A percentile compares a stretch with the other conserved stretches of the same genome.
Conservation (phyloP, 2,113 vertebrate species). For the Otocyon megalotis region DNA sequence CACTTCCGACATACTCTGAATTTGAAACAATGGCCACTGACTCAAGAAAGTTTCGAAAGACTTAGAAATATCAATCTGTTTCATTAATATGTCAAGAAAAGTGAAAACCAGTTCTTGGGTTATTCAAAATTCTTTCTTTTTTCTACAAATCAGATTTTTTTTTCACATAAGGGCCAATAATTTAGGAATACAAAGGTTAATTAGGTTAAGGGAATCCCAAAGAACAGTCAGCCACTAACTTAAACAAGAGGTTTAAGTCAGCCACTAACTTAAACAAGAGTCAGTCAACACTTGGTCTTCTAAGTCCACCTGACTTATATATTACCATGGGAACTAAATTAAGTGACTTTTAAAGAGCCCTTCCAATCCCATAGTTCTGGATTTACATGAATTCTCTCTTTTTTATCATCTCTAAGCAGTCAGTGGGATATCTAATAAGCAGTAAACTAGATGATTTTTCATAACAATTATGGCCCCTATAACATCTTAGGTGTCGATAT, state of each 20-base stretch:
- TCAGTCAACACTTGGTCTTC: not conserved
- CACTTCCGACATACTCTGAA: not conserved
- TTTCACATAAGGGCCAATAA: not conserved
- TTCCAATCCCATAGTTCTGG: not conserved
- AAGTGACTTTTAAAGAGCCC: not conserved
- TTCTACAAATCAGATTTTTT: not conserved
- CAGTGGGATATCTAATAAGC: not conserved
- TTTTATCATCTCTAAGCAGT: not conserved
- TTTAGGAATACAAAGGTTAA: not conserved
- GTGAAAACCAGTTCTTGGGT: not conserved
- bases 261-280: not conserved
- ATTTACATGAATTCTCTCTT: not conserved
- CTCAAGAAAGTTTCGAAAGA: not conserved
- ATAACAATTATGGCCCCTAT: not conserved
- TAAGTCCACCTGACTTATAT: not conserved
- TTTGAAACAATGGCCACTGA: not conserved
- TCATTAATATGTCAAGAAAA: conserved; percentile 13
- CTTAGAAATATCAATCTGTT: conserved; percentile 10
- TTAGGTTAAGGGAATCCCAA: not conserved
- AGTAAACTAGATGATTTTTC: not conserved
- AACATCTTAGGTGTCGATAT: not conserved
- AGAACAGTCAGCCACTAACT: not conserved
- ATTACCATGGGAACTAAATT: not conserved
- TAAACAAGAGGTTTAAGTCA: not conserved
- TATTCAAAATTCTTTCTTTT: conserved; percentile 17